Conservation (phyloP, 2,888 invertebrate genomes). For the Atethmia centrago region DNA sequence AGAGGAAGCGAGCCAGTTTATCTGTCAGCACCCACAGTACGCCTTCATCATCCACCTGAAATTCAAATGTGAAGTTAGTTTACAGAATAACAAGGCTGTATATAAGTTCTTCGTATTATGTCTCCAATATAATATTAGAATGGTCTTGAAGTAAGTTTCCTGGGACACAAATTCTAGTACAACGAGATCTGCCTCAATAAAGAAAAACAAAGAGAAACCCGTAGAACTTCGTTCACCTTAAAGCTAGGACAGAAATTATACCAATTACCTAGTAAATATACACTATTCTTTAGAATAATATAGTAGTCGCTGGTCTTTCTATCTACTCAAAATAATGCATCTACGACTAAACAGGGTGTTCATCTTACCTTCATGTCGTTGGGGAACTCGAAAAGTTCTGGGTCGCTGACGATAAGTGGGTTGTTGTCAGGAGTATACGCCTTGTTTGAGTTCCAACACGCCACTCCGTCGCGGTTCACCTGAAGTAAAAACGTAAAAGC, state of each 20-base stretch:
- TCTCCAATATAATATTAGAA: not conserved
- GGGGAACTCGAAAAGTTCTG: conserved; percentile 93
- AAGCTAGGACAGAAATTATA: not conserved
- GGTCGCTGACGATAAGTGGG: conserved; percentile 92
- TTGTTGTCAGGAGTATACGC: conserved; percentile 92
- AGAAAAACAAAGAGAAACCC: too few species aligned
- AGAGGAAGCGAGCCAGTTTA: conserved; percentile 93
- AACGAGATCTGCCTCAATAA: not conserved
- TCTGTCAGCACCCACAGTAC: conserved; percentile 94
- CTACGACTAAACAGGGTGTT: not conserved
- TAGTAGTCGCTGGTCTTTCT: not conserved
- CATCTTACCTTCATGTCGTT: conserved; percentile 93
- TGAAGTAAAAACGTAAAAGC: conserved; percentile 66
- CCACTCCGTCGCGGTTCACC: conserved; percentile 94
- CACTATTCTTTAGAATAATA: not conserved
- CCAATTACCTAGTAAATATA: not conserved
- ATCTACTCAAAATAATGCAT: too few species aligned
- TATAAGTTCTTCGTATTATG: not conserved
- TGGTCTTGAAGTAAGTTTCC: not conserved
- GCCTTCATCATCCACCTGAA: conserved; percentile 90
- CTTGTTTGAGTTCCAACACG: conserved; percentile 94
- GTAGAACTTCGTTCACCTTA: not conserved
- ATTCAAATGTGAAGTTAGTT: conserved; percentile 47
- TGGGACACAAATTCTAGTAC: too few species aligned
- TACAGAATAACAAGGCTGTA: not conserved